Conservation (phyloP, 2,888 invertebrate species). For the Hypsopygia costalis region DNA sequence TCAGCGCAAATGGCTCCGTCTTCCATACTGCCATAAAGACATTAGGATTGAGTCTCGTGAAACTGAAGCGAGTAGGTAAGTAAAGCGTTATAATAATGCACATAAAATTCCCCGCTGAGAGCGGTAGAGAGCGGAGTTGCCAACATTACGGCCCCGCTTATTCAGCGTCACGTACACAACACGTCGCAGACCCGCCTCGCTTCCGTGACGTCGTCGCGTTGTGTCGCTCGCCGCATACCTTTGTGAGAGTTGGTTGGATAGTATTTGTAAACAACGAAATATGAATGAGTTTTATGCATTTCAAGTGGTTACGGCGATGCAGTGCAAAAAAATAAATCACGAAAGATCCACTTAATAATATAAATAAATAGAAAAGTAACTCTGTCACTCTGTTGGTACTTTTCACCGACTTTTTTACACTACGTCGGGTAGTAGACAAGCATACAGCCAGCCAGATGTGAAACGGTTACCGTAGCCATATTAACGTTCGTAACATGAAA, state of each 20-base stretch:
- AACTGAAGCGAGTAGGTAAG: conserved; percentile 32
- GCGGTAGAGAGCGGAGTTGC: conserved; percentile 52
- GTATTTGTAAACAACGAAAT: not conserved
- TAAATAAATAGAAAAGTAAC: too few species aligned
- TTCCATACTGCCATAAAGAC: conserved; percentile 51
- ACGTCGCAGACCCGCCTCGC: conserved; percentile 25
- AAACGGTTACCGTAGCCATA: too few species aligned
- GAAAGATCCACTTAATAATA: too few species aligned
- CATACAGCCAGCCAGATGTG: too few species aligned
- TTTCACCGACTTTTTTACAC: too few species aligned
- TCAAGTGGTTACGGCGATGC: too few species aligned
- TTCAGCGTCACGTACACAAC: conserved; percentile 57
- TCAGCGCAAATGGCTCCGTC: conserved; percentile 46
- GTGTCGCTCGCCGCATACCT: conserved; percentile 18
- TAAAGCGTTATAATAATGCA: conserved; percentile 59
- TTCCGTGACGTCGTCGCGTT: conserved; percentile 23
- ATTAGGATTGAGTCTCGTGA: conserved; percentile 49
- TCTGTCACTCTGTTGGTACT: too few species aligned
- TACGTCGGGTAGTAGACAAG: too few species aligned
- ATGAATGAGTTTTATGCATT: too few species aligned
- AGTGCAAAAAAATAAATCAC: too few species aligned
- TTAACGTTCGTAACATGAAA: too few species aligned
- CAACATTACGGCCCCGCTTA: conserved; percentile 55
- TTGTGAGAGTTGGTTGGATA: conserved; percentile 1
- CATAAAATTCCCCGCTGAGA: conserved; percentile 57